Evolutionary conservation across 2,113 vertebrate species (phyloP), one percentile per base, ranked within the genome.

Genomic region (Dicaeum eximium): DNA sequence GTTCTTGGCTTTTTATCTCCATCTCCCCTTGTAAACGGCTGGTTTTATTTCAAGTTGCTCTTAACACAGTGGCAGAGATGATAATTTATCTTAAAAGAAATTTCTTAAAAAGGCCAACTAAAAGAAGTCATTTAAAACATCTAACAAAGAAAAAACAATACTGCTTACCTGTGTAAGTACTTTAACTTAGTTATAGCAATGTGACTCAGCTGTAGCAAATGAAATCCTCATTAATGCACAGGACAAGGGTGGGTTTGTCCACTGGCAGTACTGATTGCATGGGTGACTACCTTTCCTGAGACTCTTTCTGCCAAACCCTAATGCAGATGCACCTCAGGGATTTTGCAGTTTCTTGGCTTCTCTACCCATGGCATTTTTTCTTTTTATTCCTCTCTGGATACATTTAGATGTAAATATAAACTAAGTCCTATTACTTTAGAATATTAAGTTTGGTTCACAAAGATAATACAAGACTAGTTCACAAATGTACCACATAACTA

Each of bases 331-430:
- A 86, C 72, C 47, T 84, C 31, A 51, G 64, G 80, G 72, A 94
- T 92, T 65, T 35, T 62, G 78, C 64, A 89, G 57, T 73, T 93
- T 89, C 65, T 92, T 67, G 78, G 74, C 90, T 94, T 95, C 91
- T 72, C 64, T 83, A 67, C 17, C 1, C 33, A 56, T 47, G 24
- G 42, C 93, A 79, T 92, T 81, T 86, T 27, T 44, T 13, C 7
- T 21, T 74, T 75, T 90, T 75, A 90, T 79, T 67, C 64, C 44
- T 82, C 25, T 94, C 80, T 18, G 56, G 40, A 38, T 56, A 45
- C 60, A 44, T 58, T 85, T 64, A 73, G 89, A 38, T 38, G 38
- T 38, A 92, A 67, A 93, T 13, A 54, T 88, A 66, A 95, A 71
- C 65, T 53, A 88, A 71, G 56, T 72, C 78, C 42, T 93, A 40